Percentiles rank a stretch among this genome's conserved stretches.
phyloP scores from a whole-genome alignment of 2,797 vertebrate genomes.

The Cetoscarus ocellatus region DNA sequence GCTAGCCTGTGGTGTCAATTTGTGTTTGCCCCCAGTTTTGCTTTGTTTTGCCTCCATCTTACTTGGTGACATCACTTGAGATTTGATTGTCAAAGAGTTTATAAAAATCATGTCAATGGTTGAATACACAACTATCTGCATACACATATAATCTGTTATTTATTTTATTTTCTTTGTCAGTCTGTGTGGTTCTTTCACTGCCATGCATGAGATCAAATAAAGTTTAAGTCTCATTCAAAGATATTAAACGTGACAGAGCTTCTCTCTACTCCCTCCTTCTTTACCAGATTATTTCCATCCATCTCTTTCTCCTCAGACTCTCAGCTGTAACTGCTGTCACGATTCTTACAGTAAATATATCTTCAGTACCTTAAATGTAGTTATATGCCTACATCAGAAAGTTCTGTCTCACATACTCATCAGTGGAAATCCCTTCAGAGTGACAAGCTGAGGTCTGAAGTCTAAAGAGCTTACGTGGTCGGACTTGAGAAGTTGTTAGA shows the following conservation, averaged over 20 bases:
- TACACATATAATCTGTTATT: too few species aligned
- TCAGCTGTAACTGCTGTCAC: neutral
- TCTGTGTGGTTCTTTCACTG: neutral
- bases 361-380: neutral
- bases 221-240: neutral
- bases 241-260: neutral
- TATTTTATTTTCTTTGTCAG: too few species aligned
- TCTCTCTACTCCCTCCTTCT: neutral
- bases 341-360: neutral
- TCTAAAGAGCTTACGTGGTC: constrained; percentile 26
- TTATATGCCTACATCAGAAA: neutral
- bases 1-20: too few species aligned
- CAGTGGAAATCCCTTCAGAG: constrained; percentile 22
- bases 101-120: too few species aligned
- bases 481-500: constrained; percentile 15
- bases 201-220: neutral
- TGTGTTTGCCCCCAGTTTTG: too few species aligned
- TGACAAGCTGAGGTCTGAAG: constrained; percentile 16
- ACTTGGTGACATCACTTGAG: too few species aligned
- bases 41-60: too few species aligned
- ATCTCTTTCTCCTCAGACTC: neutral
- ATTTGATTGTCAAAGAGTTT: too few species aligned
- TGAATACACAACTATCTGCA: too few species aligned
- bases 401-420: neutral
- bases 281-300: constrained; percentile 4